Evolutionary conservation across 2,113 vertebrate genomes (phyloP).

Genomic region (Burhinus oedicnemus): DNA sequence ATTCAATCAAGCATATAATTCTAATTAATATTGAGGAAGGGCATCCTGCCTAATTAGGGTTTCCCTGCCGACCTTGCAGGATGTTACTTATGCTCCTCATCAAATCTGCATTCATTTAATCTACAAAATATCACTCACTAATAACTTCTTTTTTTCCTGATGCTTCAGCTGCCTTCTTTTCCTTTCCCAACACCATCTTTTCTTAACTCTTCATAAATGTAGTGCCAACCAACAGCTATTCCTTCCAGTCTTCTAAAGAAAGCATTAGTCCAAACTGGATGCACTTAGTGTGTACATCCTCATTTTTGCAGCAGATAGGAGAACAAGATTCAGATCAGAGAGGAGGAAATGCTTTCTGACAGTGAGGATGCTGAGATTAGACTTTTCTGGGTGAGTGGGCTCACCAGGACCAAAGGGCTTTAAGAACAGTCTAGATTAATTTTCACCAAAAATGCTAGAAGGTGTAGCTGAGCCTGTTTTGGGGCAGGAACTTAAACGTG

Average conservation of each 20-base stretch:
- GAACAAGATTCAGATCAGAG: not conserved
- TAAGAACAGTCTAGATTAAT: not conserved
- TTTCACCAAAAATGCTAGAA: not conserved
- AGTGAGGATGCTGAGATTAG: not conserved
- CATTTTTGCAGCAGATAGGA: not conserved
- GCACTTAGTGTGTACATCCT: not conserved
- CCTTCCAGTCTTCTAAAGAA: not conserved
- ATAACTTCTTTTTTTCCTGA: not conserved
- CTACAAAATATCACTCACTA: not conserved
- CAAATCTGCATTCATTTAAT: not conserved
- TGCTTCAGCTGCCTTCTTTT: not conserved
- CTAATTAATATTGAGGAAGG: not conserved
- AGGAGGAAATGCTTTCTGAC: not conserved
- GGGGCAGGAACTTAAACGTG: not conserved
- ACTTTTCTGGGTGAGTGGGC: not conserved
- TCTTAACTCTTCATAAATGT: not conserved
- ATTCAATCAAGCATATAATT: not conserved
- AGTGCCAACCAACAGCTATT: not conserved
- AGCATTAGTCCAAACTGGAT: not conserved
- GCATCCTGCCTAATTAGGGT: not conserved
- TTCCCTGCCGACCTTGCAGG: conserved; percentile 14
- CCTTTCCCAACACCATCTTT: not conserved
- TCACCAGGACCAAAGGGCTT: not conserved
- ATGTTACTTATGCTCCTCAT: not conserved
- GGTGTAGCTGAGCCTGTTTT: not conserved